Base-by-base conservation (phyloP, 1,140 invertebrate genomes). In the Camponotus pennsylvanicus region DNA sequence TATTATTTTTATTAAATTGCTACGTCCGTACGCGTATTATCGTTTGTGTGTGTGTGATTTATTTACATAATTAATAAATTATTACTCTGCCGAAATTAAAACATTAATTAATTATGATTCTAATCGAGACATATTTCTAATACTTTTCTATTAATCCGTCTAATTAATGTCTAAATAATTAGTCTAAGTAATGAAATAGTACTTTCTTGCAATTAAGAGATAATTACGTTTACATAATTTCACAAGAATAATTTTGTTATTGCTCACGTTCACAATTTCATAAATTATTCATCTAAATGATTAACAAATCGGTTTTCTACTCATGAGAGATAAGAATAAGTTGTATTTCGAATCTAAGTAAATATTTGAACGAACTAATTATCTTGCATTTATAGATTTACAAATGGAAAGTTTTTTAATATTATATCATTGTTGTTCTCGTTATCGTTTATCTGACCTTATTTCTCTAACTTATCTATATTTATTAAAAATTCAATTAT, bases 21-120 rank as follows among this genome's bases (percentile, higher is more conserved):
- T 69, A 42, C 0, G 45, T 32, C 5, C 9, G 0, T 45, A 69
- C 45, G 4, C 0, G 13, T 3, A 52, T 55, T 55, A 34, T 21
- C 9, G 8, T 52, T 40, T 27, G 27, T 27, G 27, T 27, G 27
- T 27, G 27, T 27, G 27, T 8, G 37, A 55, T 79, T 1, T 27
- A 67, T 52, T 52, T 52, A 52, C 0, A 52, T 52, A 18, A 45
- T 57, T 57, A 73, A 21, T 7, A 34, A 9, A 4, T 37, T 57
- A 73, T n/a, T 27, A 8, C 21, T 15, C 42, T 70, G 67, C 52
- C 55, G 34, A 3, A 49, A 73, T 73, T 73, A 15, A 57, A 73
- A 49, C 27, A 27, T 27, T 27, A 27, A 27, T 27, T n/a, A 40
- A 49, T 57, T 37, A 37, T 27, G 49, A 40, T 59, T 3, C n/a